Percentiles rank a stretch among this genome's conserved stretches.
Conservation (phyloP, 1,140 invertebrate genomes). For the Holcopasites calliopsidis region DNA sequence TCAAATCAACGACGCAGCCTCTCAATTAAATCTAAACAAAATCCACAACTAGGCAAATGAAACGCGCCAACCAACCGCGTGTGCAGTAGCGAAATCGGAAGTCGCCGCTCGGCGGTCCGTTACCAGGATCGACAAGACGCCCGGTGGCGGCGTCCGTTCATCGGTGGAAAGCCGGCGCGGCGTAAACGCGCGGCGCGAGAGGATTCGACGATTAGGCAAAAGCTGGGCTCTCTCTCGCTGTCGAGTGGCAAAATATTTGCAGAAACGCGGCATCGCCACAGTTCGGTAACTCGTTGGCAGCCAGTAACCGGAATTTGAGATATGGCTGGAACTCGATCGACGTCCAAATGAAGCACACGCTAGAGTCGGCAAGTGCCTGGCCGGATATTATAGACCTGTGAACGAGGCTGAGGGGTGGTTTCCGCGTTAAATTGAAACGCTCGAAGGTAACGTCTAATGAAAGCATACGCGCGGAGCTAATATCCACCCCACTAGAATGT, state of each 20-base stretch:
- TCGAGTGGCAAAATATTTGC: constrained; percentile 66
- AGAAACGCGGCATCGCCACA: constrained; percentile 64
- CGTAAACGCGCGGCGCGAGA: constrained; percentile 7
- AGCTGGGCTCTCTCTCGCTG: constrained; percentile 45
- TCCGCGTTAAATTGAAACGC: constrained; percentile 74
- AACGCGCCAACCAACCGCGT: background rate
- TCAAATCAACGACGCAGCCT: background rate
- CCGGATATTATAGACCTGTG: constrained; percentile 73
- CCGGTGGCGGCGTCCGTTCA: background rate
- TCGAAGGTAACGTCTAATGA: constrained; percentile 79
- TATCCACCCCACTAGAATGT: constrained; percentile 76
- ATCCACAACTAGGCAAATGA: no score
- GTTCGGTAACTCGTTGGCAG: constrained; percentile 61
- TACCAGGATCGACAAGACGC: no score
- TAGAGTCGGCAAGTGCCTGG: constrained; percentile 72
- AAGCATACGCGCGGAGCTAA: constrained; percentile 76
- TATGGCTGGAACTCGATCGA: constrained; percentile 73
- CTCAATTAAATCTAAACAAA: constrained; percentile 13
- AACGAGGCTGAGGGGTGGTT: constrained; percentile 71
- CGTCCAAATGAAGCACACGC: constrained; percentile 74
- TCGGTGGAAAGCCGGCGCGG: constrained; percentile 34
- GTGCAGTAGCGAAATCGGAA: no score
- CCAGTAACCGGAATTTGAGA: constrained; percentile 72
- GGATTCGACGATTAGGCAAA: constrained; percentile 56
- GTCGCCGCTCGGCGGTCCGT: no score